These are phyloP conservation scores for Magallana angulata DNA, from an alignment of 1,140 invertebrate genomes.

Conservation along the genomic window DNA sequence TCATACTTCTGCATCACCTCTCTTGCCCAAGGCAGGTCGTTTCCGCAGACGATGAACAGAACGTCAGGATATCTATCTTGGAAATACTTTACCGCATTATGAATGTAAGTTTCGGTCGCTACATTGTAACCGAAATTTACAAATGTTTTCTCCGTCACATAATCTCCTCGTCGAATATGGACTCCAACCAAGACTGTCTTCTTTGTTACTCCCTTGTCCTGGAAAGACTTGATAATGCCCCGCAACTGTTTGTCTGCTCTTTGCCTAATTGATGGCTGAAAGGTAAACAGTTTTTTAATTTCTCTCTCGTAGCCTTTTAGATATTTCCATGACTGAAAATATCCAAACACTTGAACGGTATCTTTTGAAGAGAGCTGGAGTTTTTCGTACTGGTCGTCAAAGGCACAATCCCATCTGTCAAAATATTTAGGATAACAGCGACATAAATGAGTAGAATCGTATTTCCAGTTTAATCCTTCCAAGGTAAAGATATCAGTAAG, in stretches of 20 bases:
- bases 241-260: conserved; percentile 7
- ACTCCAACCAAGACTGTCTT: conserved; percentile 57
- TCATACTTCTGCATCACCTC: conserved; percentile 41
- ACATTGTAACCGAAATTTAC: conserved; percentile 58
- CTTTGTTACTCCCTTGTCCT: neutral
- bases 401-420: conserved; percentile 48
- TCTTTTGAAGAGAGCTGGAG: neutral
- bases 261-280: conserved; percentile 26
- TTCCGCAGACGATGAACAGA: conserved; percentile 60
- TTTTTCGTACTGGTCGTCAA: conserved; percentile 39
- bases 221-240: neutral
- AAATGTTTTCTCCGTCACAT: conserved; percentile 29
- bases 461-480: neutral
- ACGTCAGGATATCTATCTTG: conserved; percentile 47
- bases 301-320: conserved; percentile 49
- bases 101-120: conserved; percentile 56
- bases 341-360: conserved; percentile 45
- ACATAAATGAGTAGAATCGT: conserved; percentile 15
- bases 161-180: conserved; percentile 65
- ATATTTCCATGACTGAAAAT: conserved; percentile 59
- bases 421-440: conserved; percentile 34
- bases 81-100: conserved; percentile 59
- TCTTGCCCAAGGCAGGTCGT: conserved; percentile 54
- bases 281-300: conserved; percentile 47
- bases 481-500: conserved; percentile 28